Percentiles rank a stretch among this genome's conserved stretches.
These are phyloP conservation scores for Silvanus unidentatus DNA, from an alignment of 2,888 invertebrate genomes.

Conservation along the genomic window DNA sequence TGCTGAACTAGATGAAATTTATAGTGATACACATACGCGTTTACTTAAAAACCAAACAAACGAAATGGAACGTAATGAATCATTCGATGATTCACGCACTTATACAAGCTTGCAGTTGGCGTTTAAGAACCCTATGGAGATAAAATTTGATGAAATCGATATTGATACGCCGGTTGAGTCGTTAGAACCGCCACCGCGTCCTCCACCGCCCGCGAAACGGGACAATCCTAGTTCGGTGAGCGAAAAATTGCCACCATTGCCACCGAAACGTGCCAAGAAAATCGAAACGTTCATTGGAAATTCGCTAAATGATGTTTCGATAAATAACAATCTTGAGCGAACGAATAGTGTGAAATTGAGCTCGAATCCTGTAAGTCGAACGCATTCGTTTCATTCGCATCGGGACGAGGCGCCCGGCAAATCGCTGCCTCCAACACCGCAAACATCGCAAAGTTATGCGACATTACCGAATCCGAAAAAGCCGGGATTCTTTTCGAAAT, in stretches of 20 bases:
- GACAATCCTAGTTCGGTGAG: constrained; percentile 45
- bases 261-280: constrained; percentile 71
- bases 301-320: constrained; percentile 26
- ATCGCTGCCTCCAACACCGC: constrained; percentile 45
- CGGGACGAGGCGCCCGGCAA: constrained; percentile 36
- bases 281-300: constrained; percentile 42
- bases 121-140: constrained; percentile 72
- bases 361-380: constrained; percentile 30
- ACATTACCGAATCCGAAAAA: constrained; percentile 55
- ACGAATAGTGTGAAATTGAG: constrained; percentile 25
- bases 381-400: constrained; percentile 37
- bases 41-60: constrained; percentile 4
- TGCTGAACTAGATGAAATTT: constrained; percentile 75
- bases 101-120: constrained; percentile 81
- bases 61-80: constrained; percentile 46
- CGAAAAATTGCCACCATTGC: constrained; percentile 63
- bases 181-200: constrained; percentile 12
- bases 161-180: constrained; percentile 45
- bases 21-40: constrained; percentile 62
- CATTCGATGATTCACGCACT: constrained; percentile 71
- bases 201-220: constrained; percentile 39
- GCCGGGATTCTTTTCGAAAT: constrained; percentile 58
- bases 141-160: constrained; percentile 45
- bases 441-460: constrained; percentile 21
- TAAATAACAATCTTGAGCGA: too few relatives aligned